Evolutionary conservation across 2,113 vertebrate genomes (phyloP), one percentile per base, ranked within the genome.

Genomic region (Gambusia affinis): DNA sequence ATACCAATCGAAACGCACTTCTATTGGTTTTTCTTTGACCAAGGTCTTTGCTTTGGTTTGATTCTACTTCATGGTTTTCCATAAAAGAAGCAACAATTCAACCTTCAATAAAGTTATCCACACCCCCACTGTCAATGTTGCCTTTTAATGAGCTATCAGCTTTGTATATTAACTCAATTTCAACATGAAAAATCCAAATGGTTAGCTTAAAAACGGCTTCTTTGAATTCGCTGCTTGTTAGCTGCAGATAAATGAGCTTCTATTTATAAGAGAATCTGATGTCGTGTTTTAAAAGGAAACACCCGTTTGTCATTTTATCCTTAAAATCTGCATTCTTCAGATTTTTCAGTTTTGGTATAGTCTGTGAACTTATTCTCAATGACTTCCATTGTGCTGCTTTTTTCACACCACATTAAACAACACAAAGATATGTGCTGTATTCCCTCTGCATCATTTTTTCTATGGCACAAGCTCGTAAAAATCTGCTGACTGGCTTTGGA

Each of bases 381-480:
- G 29, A 28, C 44, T 30, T 57, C 12, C 30, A 4, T 75, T 78
- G 75, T 62, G 39, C 63, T 79, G 28, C 74, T 51, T 47, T 72
- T 79, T 74, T 22, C 72, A 82, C 77, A 77, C 70, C 70, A 62
- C 71, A 80, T 85, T 83, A 78, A 83, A 73, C 81, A 76, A 75
- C 66, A 72, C 74, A 79, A 70, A 70, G 70, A 75, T 68, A 42
- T 51, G 51, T 67, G 27, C 72, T 78, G 64, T 72, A 30, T 44
- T 63, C 70, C 19, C 35, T 33, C 51, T 67, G 24, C 82, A 68
- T 87, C 68, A 77, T 79, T 80, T 82, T 80, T 82, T 80, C 11
- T 79, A 83, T 66, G 62, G 67, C 64, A 69, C 24, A 1, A 70
- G 70, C 67, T n/a, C 47, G 30, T 4, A 64, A 87, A 79, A 85